phyloP scores from a whole-genome alignment of 2,888 invertebrate genomes.

The Thera obeliscata region DNA sequence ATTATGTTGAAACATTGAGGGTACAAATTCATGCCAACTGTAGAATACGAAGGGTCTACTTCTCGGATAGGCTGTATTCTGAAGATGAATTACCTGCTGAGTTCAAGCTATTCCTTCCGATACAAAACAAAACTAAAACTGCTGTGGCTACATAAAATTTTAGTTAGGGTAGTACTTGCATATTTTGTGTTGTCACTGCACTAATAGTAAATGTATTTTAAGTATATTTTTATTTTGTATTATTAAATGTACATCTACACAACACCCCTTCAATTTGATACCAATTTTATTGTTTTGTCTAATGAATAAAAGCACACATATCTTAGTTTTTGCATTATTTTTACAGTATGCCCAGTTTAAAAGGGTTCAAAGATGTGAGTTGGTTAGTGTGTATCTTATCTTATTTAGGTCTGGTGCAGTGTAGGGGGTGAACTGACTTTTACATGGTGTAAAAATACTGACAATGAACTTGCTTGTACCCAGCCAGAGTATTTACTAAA shows the following conservation, averaged over 20 bases:
- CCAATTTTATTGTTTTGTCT: constrained; percentile 40
- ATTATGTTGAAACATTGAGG: constrained; percentile 95
- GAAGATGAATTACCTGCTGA: constrained; percentile 98
- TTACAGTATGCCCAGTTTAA: background rate
- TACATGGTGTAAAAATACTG: too few relatives aligned
- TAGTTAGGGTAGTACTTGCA: constrained; percentile 24
- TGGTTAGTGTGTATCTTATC: too few relatives aligned
- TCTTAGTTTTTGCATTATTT: constrained; percentile 13
- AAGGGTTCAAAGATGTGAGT: too few relatives aligned
- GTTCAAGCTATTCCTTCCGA: constrained; percentile 97
- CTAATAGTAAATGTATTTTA: constrained; percentile 68
- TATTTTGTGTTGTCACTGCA: constrained; percentile 42
- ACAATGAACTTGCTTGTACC: too few relatives aligned
- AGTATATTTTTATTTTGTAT: constrained; percentile 65
- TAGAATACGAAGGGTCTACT: constrained; percentile 94
- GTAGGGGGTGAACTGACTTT: too few relatives aligned
- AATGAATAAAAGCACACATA: constrained; percentile 42
- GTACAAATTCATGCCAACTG: constrained; percentile 99
- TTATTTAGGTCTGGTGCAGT: too few relatives aligned
- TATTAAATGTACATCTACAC: constrained; percentile 55
- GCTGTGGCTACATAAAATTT: constrained; percentile 75
- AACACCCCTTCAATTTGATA: constrained; percentile 53
- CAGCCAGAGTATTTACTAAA: too few relatives aligned
- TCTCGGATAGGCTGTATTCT: constrained; percentile 95
- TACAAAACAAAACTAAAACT: constrained; percentile 90